Evolutionary conservation across 2,797 vertebrate species (phyloP).

Genomic region (Chiloscyllium punctatum): DNA sequence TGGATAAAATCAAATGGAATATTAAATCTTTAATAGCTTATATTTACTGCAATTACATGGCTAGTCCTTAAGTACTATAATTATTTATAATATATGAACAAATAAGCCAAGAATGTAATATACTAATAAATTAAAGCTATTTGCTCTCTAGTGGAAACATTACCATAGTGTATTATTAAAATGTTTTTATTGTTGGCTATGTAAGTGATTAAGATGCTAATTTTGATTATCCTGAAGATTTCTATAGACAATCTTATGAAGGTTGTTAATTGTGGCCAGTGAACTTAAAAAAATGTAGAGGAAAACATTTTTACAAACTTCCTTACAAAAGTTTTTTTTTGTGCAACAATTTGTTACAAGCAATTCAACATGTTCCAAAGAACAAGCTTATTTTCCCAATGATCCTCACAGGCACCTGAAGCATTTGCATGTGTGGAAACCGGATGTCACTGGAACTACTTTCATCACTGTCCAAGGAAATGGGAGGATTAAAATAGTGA

Average conservation of each 20-base stretch:
- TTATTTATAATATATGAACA: background rate
- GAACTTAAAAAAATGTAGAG: background rate
- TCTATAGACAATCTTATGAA: too few species aligned
- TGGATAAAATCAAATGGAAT: background rate
- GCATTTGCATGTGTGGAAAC: background rate
- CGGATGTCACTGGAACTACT: background rate
- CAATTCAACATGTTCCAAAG: constrained; percentile 12
- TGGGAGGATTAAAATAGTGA: background rate
- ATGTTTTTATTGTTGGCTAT: background rate
- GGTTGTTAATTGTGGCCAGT: background rate
- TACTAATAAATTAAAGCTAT: background rate
- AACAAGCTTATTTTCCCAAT: background rate
- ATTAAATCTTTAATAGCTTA: background rate
- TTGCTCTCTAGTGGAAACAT: background rate
- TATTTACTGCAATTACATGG: background rate
- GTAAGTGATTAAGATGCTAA: background rate
- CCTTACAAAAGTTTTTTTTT: background rate
- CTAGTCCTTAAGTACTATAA: background rate
- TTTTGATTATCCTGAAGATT: background rate
- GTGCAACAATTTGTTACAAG: background rate
- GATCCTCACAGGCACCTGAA: constrained; percentile 13
- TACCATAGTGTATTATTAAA: background rate
- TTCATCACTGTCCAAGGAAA: background rate
- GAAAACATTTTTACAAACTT: background rate
- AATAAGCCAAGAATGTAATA: background rate